phyloP scores from a whole-genome alignment of 2,888 invertebrate species.

The Phasia obesa region DNA sequence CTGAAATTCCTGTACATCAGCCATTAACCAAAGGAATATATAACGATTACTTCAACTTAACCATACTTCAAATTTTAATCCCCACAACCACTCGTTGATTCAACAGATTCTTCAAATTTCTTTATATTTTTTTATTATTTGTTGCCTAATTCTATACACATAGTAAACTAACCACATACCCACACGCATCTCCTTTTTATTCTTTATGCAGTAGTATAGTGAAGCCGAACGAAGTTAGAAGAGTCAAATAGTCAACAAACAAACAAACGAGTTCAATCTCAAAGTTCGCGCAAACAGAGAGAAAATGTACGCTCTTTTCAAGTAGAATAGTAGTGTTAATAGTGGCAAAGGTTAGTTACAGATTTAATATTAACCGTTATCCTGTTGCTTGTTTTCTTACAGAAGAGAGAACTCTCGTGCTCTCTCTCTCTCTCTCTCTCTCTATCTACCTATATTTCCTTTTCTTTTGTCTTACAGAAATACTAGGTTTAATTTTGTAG shows the following conservation, averaged over 20 bases:
- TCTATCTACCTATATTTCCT: not conserved
- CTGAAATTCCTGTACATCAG: constrained; percentile 76
- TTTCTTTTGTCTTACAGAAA: constrained; percentile 6
- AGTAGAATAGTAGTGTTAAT: not conserved
- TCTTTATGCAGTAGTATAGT: not conserved
- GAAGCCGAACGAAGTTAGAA: constrained; percentile 39
- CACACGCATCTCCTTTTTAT: not conserved
- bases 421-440: not conserved
- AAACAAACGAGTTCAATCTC: constrained; percentile 50
- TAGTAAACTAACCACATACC: constrained; percentile 35
- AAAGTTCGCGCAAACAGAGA: constrained; percentile 4
- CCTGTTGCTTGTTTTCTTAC: constrained; percentile 47
- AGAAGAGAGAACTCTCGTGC: not conserved
- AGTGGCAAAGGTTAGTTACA: constrained; percentile 14
- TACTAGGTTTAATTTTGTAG: constrained; percentile 21
- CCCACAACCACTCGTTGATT: constrained; percentile 72
- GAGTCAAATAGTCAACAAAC: constrained; percentile 50
- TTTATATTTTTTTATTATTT: constrained; percentile 18
- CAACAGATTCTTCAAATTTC: constrained; percentile 70
- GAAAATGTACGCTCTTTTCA: constrained; percentile 5
- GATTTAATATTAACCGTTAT: constrained; percentile 28
- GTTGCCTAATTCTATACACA: constrained; percentile 38
- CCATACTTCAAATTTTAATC: constrained; percentile 51
- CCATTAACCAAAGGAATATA: constrained; percentile 38
- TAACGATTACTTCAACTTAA: constrained; percentile 46